These are phyloP conservation scores for Melanotaenia boesemani DNA, from an alignment of 2,797 vertebrate genomes.

Conservation along the genomic window DNA sequence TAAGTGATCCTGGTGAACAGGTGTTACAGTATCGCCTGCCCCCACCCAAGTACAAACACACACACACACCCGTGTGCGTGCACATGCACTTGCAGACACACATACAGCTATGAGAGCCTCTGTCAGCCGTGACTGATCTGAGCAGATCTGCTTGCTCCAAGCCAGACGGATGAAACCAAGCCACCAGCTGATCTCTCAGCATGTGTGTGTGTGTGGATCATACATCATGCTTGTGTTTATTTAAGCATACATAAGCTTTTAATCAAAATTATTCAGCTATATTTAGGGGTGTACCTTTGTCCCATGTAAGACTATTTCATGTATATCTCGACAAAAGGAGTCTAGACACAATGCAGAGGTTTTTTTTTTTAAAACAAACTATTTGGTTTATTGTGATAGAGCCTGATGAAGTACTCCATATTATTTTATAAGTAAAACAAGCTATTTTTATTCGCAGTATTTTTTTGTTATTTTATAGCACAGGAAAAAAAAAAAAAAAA, in stretches of 20 bases:
- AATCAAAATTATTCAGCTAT: conserved; percentile 9
- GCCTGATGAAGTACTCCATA: too few relatives aligned
- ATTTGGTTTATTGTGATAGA: too few relatives aligned
- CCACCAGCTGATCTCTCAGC: conserved; percentile 59
- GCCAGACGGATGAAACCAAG: conserved; percentile 50
- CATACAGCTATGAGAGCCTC: conserved; percentile 19
- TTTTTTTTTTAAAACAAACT: too few relatives aligned
- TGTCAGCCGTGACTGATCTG: conserved; percentile 57
- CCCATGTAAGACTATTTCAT: not conserved
- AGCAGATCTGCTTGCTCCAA: conserved; percentile 47
- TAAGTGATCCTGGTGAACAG: conserved; percentile 71
- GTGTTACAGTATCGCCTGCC: conserved; percentile 70
- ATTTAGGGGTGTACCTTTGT: not conserved
- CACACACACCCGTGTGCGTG: not conserved
- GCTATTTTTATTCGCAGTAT: too few relatives aligned
- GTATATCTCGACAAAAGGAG: not conserved
- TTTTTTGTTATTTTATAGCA: too few relatives aligned
- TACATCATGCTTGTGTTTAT: conserved; percentile 33
- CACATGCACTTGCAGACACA: conserved; percentile 23
- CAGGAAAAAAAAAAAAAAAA: too few relatives aligned
- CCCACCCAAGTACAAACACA: conserved; percentile 14
- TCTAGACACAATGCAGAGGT: not conserved
- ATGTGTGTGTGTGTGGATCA: conserved; percentile 6
- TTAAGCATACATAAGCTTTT: conserved; percentile 20
- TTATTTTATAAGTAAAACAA: too few relatives aligned